These are phyloP conservation scores for Schizopygopsis malacanthus DNA, from an alignment of 2,797 vertebrate species.

Conservation along the genomic window DNA sequence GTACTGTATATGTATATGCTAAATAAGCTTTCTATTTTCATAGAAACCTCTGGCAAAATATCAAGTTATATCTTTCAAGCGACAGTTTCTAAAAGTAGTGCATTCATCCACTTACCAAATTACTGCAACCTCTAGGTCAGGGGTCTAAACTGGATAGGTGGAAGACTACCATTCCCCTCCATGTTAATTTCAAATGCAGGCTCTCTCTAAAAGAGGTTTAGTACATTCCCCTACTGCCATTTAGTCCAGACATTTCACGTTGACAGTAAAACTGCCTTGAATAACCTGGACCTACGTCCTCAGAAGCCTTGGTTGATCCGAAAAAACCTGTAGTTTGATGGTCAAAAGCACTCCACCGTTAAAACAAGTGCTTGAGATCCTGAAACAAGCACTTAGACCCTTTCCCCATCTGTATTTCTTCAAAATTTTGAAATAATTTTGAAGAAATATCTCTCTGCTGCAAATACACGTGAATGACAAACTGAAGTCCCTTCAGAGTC, in stretches of 20 bases:
- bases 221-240: background rate
- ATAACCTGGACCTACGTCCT: background rate
- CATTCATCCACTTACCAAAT: constrained; percentile 50
- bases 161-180: constrained; percentile 56
- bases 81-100: constrained; percentile 53
- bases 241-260: background rate
- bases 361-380: background rate
- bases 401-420: background rate
- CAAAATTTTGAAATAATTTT: background rate
- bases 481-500: background rate
- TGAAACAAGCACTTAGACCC: background rate
- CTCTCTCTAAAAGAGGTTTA: constrained; percentile 37
- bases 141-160: constrained; percentile 47
- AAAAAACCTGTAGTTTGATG: background rate
- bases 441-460: background rate
- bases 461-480: background rate
- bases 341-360: background rate
- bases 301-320: background rate
- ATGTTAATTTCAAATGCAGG: constrained; percentile 58
- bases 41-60: constrained; percentile 14
- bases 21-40: constrained; percentile 2
- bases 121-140: constrained; percentile 47
- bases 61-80: constrained; percentile 29
- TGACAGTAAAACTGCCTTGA: constrained; percentile 31
- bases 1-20: background rate